These are phyloP conservation scores for Phengaris alcon DNA, from an alignment of 2,888 invertebrate genomes.

Conservation along the genomic window DNA sequence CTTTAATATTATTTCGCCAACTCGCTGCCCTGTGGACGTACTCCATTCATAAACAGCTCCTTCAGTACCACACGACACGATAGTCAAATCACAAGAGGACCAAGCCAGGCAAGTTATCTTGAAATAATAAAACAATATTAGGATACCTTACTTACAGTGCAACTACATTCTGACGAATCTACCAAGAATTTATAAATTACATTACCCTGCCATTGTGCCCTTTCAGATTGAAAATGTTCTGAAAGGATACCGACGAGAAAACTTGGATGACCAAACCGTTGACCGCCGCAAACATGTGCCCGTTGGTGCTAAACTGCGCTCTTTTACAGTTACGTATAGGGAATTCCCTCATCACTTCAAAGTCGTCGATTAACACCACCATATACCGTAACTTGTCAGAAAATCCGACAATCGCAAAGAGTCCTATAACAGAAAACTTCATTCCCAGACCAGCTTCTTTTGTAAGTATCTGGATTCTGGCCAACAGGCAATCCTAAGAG, in stretches of 20 bases:
- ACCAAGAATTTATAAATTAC: not conserved
- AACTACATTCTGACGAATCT: not conserved
- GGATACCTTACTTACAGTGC: not conserved
- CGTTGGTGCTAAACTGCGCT: constrained; percentile 90
- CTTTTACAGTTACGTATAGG: constrained; percentile 87
- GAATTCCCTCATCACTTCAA: constrained; percentile 86
- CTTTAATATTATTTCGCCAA: constrained; percentile 90
- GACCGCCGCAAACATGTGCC: constrained; percentile 94
- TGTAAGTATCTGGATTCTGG: no score
- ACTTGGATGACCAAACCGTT: constrained; percentile 92
- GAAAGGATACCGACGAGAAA: constrained; percentile 90
- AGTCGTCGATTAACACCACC: constrained; percentile 92
- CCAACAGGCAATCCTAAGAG: no score
- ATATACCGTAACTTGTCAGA: constrained; percentile 93
- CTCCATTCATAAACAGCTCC: constrained; percentile 97
- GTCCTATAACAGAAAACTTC: constrained; percentile 73
- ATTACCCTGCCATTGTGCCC: constrained; percentile 87
- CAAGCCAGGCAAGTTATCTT: constrained; percentile 82
- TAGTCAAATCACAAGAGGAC: constrained; percentile 86
- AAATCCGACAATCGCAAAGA: constrained; percentile 93
- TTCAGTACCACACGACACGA: constrained; percentile 92
- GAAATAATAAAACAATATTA: constrained; percentile 13
- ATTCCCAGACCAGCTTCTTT: not conserved
- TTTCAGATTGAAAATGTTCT: constrained; percentile 85
- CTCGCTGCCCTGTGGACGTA: constrained; percentile 83